Percentiles rank a stretch among this genome's conserved stretches.
phyloP scores from a whole-genome alignment of 2,797 vertebrate genomes.

The Heliangelus exortis region DNA sequence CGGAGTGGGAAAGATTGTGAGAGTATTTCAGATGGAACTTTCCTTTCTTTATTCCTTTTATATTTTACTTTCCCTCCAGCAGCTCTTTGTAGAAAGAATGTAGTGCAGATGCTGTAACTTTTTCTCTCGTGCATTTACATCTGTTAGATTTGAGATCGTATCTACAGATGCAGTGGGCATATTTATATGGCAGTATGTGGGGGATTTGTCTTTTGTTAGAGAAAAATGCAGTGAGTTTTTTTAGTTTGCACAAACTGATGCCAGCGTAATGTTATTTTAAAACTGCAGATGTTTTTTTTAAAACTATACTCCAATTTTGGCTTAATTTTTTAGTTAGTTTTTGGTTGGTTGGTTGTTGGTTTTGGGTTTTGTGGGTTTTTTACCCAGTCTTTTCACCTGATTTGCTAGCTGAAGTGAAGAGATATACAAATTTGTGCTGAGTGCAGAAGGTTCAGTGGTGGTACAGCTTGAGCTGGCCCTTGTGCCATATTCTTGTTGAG shows the following conservation, averaged over 20 bases:
- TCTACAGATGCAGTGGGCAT: conserved; percentile 55
- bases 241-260: conserved; percentile 73
- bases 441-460: conserved; percentile 80
- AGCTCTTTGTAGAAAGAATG: conserved; percentile 77
- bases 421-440: conserved; percentile 77
- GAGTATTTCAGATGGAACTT: conserved; percentile 76
- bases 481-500: conserved; percentile 81
- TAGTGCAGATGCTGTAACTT: conserved; percentile 76
- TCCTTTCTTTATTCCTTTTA: conserved; percentile 63
- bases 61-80: conserved; percentile 75
- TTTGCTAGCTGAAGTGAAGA: conserved; percentile 76
- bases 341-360: background rate
- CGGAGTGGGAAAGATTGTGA: conserved; percentile 74
- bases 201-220: conserved; percentile 56
- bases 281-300: conserved; percentile 66
- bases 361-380: background rate
- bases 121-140: conserved; percentile 70
- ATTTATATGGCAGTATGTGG: conserved; percentile 8
- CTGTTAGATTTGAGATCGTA: conserved; percentile 65
- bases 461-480: conserved; percentile 80
- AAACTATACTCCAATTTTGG: conserved; percentile 54
- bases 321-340: conserved; percentile 66
- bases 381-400: conserved; percentile 72
- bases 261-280: conserved; percentile 71
- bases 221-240: conserved; percentile 61